Evolutionary conservation across 2,888 invertebrate species (phyloP), one percentile per base, ranked within the genome.

Genomic region (Synergus gifuensis): DNA sequence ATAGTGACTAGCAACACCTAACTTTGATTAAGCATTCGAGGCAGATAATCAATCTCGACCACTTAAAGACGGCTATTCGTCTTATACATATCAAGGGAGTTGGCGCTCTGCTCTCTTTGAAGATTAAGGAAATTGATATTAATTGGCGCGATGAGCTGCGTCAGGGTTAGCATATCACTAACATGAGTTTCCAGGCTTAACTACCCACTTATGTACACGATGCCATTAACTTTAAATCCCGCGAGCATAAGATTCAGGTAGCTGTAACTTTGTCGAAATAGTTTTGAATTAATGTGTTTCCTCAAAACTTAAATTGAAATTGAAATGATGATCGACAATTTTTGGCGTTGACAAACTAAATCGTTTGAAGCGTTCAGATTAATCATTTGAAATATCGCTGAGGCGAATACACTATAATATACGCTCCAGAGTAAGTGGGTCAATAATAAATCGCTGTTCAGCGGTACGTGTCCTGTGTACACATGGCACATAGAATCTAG

Each of bases 71-170:
- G 12, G 9, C 5, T 7, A 22, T 1, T 18, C 5, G 60, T 22
- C 22, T 60, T 60, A 22, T 28, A 28, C 22, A 28, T 60, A 22
- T 60, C 60, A n/a, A 22, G 22, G 22, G 60, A 60, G 62, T 62
- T 62, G 62, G 28, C 62, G 62, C 28, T 62, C 62, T 28, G 79
- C 77, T 80, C 80, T 79, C 80, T 81, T 82, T 80, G 81, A 79
- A 84, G 83, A 84, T 84, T 84, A 80, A 60, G 79, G 63, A 82
- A 84, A 84, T 84, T 84, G 82, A 84, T 84, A 84, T 84, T 84
- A 82, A 84, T 84, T 82, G 82, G 80, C 77, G 81, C 79, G 82
- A 82, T 84, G 81, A 84, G 83, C 28, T 62, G 28, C 28, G 5
- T 62, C 62, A 62, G 14, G 14, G 82, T 84, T 84, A 81, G 76